Evolutionary conservation across 2,888 invertebrate species (phyloP), one percentile per base, ranked within the genome.

Genomic region (Priocnemis perturbator): DNA sequence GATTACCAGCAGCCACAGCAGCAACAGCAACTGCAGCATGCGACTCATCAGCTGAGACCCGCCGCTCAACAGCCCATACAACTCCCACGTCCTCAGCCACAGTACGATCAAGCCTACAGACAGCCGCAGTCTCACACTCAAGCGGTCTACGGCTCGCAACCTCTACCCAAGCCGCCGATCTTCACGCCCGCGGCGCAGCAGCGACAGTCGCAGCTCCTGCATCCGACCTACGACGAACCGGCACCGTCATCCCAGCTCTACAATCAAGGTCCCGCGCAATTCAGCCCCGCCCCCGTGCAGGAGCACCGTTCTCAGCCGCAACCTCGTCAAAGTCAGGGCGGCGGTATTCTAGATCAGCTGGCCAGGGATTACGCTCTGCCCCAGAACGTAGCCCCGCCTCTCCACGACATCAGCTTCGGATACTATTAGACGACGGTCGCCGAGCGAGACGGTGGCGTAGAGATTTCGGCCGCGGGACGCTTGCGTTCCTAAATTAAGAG

Each of bases 341-440:
- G 83, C 11, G 92, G 93, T 26, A 90, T 96, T 88, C 90, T 96
- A 57, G 96, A 96, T 86, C 94, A 96, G 85, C 91, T 96, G 60
- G 93, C 95, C 60, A 94, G 94, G 85, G 96, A 96, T 82, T 96
- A 94, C 85, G 93, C 95, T 14, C 89, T 96, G 58, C 96, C 96
- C 0, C 91, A 93, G 76, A 93, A 93, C 26, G 91, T 93, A 9
- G 91, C 94, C 0, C 91, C 92, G 47, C 93, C 95, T 0, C 90
- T 95, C 47, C 95, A 96, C 84, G 96, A 96, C 84, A 95, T 96
- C 88, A 93, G 95, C 69, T 96, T 96, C 86, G 95, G 96, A 83
- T 94, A 94, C 87, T 95, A 94, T 89, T 95, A 93, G 61, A 67
- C 65, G 68, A 74, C 66, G 37, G 50, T 50, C 11, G 17, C n/a